Conservation (phyloP, 1,140 invertebrate species). For the Drosophila grimshawi region DNA sequence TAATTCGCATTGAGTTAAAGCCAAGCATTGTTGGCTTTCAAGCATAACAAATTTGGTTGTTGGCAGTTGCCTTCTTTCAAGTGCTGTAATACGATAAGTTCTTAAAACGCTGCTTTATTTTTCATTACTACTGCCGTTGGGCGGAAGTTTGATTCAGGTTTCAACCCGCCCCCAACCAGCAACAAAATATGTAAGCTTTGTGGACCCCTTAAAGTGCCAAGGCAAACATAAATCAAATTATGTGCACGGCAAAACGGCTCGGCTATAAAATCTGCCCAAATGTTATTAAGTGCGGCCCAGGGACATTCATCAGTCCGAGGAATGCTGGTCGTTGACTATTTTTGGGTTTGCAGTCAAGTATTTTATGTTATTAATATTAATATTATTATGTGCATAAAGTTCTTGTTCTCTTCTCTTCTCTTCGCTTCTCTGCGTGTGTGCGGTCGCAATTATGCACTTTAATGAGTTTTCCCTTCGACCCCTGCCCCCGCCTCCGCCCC, state of each 20-base stretch:
- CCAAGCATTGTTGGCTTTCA: no score
- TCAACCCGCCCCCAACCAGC: neutral
- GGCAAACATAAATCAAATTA: slow-evolving; percentile 73
- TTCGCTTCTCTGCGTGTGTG: slow-evolving; percentile 35
- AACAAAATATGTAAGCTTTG: neutral
- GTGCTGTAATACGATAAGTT: neutral
- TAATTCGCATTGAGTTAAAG: no score
- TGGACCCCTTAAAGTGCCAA: slow-evolving; percentile 39
- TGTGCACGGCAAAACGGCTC: slow-evolving; percentile 38
- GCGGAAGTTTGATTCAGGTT: slow-evolving; percentile 15
- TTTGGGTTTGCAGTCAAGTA: slow-evolving; percentile 53
- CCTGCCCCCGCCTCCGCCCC: slow-evolving; percentile 27
- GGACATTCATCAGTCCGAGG: slow-evolving; percentile 57
- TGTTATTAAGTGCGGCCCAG: slow-evolving; percentile 73
- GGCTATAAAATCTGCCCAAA: slow-evolving; percentile 54
- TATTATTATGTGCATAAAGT: slow-evolving; percentile 71
- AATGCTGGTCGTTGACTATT: slow-evolving; percentile 57
- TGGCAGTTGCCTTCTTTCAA: neutral
- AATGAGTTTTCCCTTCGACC: slow-evolving; percentile 77
- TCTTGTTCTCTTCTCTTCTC: slow-evolving; percentile 15
- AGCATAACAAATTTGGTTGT: no score
- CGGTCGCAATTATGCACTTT: slow-evolving; percentile 77
- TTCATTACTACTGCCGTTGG: slow-evolving; percentile 1
- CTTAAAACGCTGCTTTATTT: slow-evolving; percentile 27
- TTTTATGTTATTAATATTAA: slow-evolving; percentile 81